Base-by-base conservation (phyloP, 2,797 vertebrate species). In the Parambassis ranga region DNA sequence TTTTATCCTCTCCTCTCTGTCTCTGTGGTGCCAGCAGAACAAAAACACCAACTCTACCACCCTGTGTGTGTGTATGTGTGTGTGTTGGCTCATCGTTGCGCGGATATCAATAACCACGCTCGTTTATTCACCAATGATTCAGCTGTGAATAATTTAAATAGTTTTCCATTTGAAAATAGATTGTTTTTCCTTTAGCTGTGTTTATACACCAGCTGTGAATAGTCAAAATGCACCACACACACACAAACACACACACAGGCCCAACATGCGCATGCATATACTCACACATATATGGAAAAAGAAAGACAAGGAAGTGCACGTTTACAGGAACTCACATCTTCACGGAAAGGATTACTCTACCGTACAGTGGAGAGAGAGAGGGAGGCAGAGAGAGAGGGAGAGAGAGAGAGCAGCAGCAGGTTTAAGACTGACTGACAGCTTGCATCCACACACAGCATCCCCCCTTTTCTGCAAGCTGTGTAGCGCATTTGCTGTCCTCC, bases 371-470 rank as follows among this genome's bases (percentile, higher is more conserved):
- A 41, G 59, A 65, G 58, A 43, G 63, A 62, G 47, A 41, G 39
- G n/a, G n/a, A n/a, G n/a, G n/a, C n/a, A 56, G 58, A 55, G 46
- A 70, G 60, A 51, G 39, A 41, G 51, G 35, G 41, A 62, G 38
- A 56, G 53, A 52, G 65, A 55, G 60, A 65, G 75, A 76, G 79
- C 72, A 80, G 82, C 76, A 83, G 81, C 75, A 81, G 81, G 77
- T 87, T 86, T 90, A 90, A 90, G 89, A 89, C 89, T 90, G 90
- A 91, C 85, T 90, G 90, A 90, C 87, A 91, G 90, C 87, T 86
- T 91, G 85, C 87, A 88, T 89, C 83, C 81, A 83, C 76, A 71
- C 81, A 71, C 75, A 77, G 77, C 84, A 82, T 67, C 87, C 86
- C 85, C 84, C 84, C 56, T 80, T 79, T 84, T 77, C 65, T 86